Conservation (phyloP, 1,140 invertebrate species). For the Hermatobates lingyangjiaoensis region DNA sequence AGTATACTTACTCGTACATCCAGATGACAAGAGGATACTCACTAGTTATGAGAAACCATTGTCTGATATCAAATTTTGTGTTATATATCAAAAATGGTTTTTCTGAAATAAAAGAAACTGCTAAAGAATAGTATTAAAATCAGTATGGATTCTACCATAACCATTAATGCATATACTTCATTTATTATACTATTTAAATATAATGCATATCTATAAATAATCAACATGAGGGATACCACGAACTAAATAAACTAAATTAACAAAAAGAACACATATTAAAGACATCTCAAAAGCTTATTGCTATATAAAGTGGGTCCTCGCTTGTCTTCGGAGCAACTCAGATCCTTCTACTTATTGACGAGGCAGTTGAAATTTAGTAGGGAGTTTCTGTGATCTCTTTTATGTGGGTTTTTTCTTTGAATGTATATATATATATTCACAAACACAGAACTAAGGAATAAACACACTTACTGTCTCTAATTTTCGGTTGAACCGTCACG, state of each 20-base stretch:
- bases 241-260: too few relatives aligned
- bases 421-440: too few relatives aligned
- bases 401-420: background rate
- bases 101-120: constrained; percentile 36
- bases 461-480: too few relatives aligned
- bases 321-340: too few relatives aligned
- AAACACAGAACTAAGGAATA: too few relatives aligned
- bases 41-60: constrained; percentile 82
- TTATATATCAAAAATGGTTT: constrained; percentile 66
- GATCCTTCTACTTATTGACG: too few relatives aligned
- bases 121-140: constrained; percentile 3
- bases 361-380: too few relatives aligned
- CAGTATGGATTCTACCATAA: background rate
- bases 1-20: constrained; percentile 63
- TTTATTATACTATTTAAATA: background rate
- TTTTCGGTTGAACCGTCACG: too few relatives aligned
- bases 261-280: too few relatives aligned
- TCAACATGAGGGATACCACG: background rate
- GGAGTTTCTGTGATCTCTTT: too few relatives aligned
- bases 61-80: constrained; percentile 84
- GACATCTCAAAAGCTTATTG: too few relatives aligned
- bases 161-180: background rate
- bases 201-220: background rate
- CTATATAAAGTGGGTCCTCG: background rate
- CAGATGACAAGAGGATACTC: constrained; percentile 82